Percentiles rank a stretch among this genome's conserved stretches.
phyloP scores from a whole-genome alignment of 2,113 vertebrate species.

The Cathartes aura region DNA sequence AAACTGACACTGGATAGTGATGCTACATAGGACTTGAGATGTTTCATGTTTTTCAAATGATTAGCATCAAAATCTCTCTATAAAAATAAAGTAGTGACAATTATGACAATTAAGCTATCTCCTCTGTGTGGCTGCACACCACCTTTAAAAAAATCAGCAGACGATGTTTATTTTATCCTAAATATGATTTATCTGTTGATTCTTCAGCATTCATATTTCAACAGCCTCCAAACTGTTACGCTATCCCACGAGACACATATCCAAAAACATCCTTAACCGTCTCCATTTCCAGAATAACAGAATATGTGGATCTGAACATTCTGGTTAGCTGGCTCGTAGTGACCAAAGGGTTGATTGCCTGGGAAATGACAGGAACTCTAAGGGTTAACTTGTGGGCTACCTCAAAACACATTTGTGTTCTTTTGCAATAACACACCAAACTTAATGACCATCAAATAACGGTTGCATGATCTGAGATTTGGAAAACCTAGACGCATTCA shows the following conservation, averaged over 20 bases:
- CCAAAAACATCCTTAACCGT: background rate
- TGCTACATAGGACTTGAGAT: background rate
- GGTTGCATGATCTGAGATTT: constrained; percentile 8
- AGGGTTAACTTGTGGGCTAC: constrained; percentile 7
- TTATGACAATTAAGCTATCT: background rate
- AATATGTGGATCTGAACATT: background rate
- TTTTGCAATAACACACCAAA: background rate
- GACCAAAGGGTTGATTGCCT: background rate
- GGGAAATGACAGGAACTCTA: background rate
- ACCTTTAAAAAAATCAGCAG: background rate
- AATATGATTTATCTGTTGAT: background rate
- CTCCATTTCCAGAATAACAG: background rate
- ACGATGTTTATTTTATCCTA: background rate
- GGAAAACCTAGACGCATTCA: constrained; percentile 43
- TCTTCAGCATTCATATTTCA: background rate
- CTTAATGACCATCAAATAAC: constrained; percentile 18
- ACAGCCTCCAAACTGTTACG: background rate
- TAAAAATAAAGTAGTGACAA: background rate
- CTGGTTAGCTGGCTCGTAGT: background rate
- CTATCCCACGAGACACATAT: background rate
- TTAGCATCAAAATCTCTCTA: background rate
- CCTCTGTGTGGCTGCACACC: background rate
- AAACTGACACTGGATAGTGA: background rate
- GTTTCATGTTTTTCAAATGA: background rate
- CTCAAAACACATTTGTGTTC: background rate